Evolutionary conservation across 2,888 invertebrate species (phyloP).

Genomic region (Malthinus flaveolus): DNA sequence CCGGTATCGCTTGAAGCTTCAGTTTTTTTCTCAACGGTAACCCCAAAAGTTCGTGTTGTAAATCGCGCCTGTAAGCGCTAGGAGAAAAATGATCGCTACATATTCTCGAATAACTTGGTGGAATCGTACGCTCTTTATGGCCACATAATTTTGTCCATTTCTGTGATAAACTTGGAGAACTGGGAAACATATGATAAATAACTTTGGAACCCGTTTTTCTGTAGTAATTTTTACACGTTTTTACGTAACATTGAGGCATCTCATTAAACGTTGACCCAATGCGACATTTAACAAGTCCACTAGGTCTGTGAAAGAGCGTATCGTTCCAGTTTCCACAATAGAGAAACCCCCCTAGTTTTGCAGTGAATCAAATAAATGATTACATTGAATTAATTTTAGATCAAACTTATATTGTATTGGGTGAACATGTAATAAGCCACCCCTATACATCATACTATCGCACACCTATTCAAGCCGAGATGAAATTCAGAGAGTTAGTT

Average conservation of each 20-base stretch:
- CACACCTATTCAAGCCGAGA: no score
- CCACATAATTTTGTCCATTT: conserved; percentile 58
- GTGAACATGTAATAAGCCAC: no score
- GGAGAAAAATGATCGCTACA: conserved; percentile 60
- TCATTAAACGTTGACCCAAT: conserved; percentile 19
- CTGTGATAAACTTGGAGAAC: conserved; percentile 53
- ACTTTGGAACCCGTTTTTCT: conserved; percentile 56
- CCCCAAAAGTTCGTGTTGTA: conserved; percentile 60
- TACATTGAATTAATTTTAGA: neutral
- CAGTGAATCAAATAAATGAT: neutral
- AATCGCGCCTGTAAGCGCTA: conserved; percentile 59
- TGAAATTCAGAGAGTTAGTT: no score
- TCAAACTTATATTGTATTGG: no score
- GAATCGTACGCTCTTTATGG: conserved; percentile 29
- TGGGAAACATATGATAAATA: conserved; percentile 60
- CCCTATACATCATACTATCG: no score
- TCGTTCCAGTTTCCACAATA: neutral
- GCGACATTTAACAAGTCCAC: neutral
- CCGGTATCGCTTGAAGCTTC: conserved; percentile 56
- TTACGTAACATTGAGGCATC: conserved; percentile 61
- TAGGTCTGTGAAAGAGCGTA: neutral
- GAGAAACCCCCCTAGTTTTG: neutral
- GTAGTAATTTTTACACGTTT: conserved; percentile 59
- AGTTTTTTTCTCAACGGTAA: conserved; percentile 57
- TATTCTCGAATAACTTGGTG: conserved; percentile 55